These are phyloP conservation scores for Butastur rufipennis DNA, from an alignment of 2,113 vertebrate species.

Conservation along the genomic window DNA sequence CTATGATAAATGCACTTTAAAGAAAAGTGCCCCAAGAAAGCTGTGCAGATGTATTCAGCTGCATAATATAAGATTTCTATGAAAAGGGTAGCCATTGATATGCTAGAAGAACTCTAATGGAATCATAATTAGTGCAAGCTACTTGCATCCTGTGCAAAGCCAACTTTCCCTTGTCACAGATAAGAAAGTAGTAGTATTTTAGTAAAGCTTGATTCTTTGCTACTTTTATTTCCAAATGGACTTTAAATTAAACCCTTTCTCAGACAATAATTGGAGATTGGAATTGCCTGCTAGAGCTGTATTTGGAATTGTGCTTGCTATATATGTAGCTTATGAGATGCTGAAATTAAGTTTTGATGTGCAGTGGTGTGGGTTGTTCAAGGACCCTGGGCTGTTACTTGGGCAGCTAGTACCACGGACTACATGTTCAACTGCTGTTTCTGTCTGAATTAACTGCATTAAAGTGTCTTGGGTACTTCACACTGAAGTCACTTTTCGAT, in stretches of 20 bases:
- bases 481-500: neutral
- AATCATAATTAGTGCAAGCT: conserved; percentile 3
- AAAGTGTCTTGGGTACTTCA: neutral
- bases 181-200: neutral
- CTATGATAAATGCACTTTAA: conserved; percentile 11
- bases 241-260: neutral
- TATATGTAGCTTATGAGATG: neutral
- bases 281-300: neutral
- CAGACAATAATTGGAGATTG: neutral
- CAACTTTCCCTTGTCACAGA: neutral
- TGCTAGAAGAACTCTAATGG: neutral
- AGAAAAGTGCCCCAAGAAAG: conserved; percentile 46
- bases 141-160: neutral
- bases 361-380: neutral
- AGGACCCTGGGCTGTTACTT: neutral
- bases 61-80: neutral
- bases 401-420: neutral
- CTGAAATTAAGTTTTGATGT: neutral
- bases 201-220: neutral
- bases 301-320: neutral
- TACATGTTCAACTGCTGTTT: neutral
- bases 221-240: neutral
- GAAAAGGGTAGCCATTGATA: neutral
- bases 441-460: neutral
- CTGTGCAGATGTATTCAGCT: conserved; percentile 7